Evolutionary conservation across 2,113 vertebrate species (phyloP).

Genomic region (Zonotrichia leucophrys): DNA sequence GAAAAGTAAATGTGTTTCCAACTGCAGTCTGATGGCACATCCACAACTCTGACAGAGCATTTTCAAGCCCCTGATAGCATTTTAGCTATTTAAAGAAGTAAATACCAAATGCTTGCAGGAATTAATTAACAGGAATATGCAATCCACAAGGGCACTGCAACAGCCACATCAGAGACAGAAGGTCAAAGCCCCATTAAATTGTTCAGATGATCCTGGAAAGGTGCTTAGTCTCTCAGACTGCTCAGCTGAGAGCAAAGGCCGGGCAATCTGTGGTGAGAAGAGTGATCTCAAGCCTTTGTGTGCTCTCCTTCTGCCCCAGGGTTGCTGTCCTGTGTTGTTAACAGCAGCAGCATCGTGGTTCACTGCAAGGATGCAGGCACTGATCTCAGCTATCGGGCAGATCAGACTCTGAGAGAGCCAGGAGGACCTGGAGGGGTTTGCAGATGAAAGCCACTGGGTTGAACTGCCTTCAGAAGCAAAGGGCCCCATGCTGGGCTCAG

Average conservation of each 20-base stretch:
- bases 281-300: rapidly evolving
- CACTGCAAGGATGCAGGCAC: background rate
- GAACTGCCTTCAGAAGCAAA: background rate
- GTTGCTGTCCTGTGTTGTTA: background rate
- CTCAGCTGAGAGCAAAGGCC: background rate
- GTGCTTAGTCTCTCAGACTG: background rate
- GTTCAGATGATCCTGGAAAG: background rate
- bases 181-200: background rate
- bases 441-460: slow-evolving; percentile 32
- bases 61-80: background rate
- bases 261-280: background rate
- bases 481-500: background rate
- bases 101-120: background rate
- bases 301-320: rapidly evolving
- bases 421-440: slow-evolving; percentile 26
- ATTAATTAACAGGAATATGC: background rate
- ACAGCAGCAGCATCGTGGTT: background rate
- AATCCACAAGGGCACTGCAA: background rate
- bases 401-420: background rate
- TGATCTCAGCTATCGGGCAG: background rate
- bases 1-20: background rate
- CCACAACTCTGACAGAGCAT: background rate
- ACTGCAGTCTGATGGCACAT: background rate
- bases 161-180: background rate
- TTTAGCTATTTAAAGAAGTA: background rate